Base-by-base conservation (phyloP, 2,113 vertebrate genomes). In the Glaucomys volans region DNA sequence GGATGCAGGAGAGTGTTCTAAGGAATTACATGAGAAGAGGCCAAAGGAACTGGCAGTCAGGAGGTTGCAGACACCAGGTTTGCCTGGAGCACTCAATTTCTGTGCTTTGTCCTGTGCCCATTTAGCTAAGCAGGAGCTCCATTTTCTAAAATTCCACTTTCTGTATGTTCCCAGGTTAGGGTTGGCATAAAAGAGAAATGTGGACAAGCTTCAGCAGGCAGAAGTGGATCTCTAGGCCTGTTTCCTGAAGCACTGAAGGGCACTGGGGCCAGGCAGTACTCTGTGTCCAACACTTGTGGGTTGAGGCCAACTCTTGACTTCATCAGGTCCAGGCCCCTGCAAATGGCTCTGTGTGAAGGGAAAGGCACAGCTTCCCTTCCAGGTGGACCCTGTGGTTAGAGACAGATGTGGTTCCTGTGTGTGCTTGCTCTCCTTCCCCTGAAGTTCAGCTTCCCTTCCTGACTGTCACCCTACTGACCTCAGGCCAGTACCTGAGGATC, bases 381-480 rank as follows among this genome's bases (percentile, higher is more conserved):
- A 26, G 62, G 35, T 57, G 13, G 5, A 35, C 30, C 24, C 72
- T 72, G 66, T 18, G 80, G 28, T 28, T 28, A 44, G 42, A 47
- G 18, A 50, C 11, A 18, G 18, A 11, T 13, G 1, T 28, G 20
- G 76, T 24, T 37, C 64, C 5, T 3, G 8, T 32, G 35, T 62
- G 50, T 37, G 26, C 40, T 59, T 35, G 37, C 18, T 74, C 47
- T 40, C 57, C 64, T 17, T 52, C 50, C 72, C 8, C 17, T 26
- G 35, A 84, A 24, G 4, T 13, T 10, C 24, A 10, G 1, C 69
- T 40, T 62, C 42, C n/a, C 35, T 28, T 40, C 64, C 74, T 18
- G 1, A 44, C 35, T 40, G 67, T 67, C 32, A 44, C 20, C 1
- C 12, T 12, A 5, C 5, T 2, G 0, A 5, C 42, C 35, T 17